Evolutionary conservation across 2,797 vertebrate species (phyloP).

Genomic region (Scarus forsteni): DNA sequence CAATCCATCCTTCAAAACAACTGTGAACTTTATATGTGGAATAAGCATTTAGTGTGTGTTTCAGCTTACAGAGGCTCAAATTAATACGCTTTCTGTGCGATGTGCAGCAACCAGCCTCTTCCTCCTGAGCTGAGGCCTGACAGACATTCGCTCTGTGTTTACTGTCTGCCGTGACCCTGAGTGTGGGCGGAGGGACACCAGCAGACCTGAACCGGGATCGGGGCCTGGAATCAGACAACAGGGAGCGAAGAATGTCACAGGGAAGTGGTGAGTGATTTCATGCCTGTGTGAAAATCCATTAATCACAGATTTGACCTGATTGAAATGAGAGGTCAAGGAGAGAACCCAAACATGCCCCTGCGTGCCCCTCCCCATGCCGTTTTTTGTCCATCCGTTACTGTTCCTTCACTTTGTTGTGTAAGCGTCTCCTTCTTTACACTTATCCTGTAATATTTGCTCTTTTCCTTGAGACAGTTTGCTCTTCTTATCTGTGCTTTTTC

Average conservation of each 20-base stretch:
- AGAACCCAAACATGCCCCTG: conserved; percentile 32
- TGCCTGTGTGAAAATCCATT: conserved; percentile 79
- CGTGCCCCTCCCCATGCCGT: background rate
- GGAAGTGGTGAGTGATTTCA: conserved; percentile 70
- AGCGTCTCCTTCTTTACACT: conserved; percentile 33
- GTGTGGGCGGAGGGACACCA: conserved; percentile 46
- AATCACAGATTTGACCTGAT: conserved; percentile 69
- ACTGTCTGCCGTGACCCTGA: conserved; percentile 52
- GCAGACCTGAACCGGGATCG: conserved; percentile 42
- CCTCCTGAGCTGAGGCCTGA: conserved; percentile 30
- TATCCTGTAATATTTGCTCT: conserved; percentile 37
- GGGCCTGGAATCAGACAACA: conserved; percentile 26
- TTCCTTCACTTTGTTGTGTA: conserved; percentile 39
- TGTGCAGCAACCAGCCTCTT: conserved; percentile 14
- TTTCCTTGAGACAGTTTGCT: conserved; percentile 46
- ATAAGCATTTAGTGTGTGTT: conserved; percentile 19
- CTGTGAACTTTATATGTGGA: conserved; percentile 22
- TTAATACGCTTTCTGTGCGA: conserved; percentile 29
- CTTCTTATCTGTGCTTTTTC: conserved; percentile 50
- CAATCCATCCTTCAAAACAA: conserved; percentile 15
- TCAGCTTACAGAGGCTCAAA: conserved; percentile 11
- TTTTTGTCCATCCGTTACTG: conserved; percentile 13
- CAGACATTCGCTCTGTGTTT: conserved; percentile 58
- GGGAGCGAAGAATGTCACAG: conserved; percentile 74
- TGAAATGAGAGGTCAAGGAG: conserved; percentile 52